phyloP scores from a whole-genome alignment of 1,140 invertebrate genomes.

The Drosophila truncata region DNA sequence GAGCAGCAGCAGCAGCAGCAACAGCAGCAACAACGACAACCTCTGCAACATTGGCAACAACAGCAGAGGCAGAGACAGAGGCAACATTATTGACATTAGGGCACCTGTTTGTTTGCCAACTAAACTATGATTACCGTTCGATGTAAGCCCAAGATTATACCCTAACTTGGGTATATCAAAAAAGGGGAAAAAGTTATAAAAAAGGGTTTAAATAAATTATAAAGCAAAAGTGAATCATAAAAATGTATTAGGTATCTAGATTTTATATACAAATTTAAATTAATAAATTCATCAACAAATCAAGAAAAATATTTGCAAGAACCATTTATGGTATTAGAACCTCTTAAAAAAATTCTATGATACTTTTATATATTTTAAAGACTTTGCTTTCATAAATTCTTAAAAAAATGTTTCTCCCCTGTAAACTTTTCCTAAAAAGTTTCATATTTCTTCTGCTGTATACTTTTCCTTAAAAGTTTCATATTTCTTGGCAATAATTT shows the following conservation, averaged over 20 bases:
- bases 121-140: slow-evolving; percentile 79
- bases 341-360: background rate
- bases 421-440: background rate
- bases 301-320: background rate
- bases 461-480: background rate
- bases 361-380: background rate
- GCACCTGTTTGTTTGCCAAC: slow-evolving; percentile 79
- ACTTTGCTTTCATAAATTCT: background rate
- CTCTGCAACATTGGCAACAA: slow-evolving; percentile 30
- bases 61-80: slow-evolving; percentile 24
- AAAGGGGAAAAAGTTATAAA: background rate
- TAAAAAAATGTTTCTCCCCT: background rate
- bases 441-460: background rate
- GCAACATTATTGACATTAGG: slow-evolving; percentile 79
- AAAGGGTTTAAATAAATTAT: background rate
- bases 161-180: slow-evolving; percentile 5
- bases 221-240: too few relatives aligned
- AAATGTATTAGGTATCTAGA: too few relatives aligned
- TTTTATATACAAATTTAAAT: too few relatives aligned
- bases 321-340: too few relatives aligned
- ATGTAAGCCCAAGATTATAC: slow-evolving; percentile 25
- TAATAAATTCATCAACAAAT: too few relatives aligned
- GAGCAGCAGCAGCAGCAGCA: slow-evolving; percentile 5
- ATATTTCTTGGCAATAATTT: background rate
- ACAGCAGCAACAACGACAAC: slow-evolving; percentile 17